Evolutionary conservation across 2,888 invertebrate species (phyloP), one percentile per base, ranked within the genome.

Genomic region (Ochlodes sylvanus): DNA sequence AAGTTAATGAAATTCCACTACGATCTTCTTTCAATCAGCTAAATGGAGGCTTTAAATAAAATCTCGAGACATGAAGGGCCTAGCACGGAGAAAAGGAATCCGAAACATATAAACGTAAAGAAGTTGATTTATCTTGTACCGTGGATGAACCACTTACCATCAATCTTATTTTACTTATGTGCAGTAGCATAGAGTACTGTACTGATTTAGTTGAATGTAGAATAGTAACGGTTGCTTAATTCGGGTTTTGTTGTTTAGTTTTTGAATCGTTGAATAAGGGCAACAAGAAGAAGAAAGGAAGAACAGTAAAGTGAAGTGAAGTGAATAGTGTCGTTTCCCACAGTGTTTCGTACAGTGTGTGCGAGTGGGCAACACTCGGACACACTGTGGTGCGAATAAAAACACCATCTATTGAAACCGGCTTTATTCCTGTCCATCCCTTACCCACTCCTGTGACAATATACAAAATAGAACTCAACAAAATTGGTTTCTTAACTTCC

Each of bases 121-220:
- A 34, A 57, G 47, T 64, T 64, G 47, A 64, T 57, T 50, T 42
- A 64, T 64, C 56, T 64, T 47, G 47, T 64, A 17, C 12, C 17
- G 27, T 32, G 5, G 47, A 17, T 21, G 15, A 34, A 47, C 34
- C 19, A 12, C n/a, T 14, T 5, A 57, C n/a, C 44, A 57, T 64
- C 47, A 64, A 64, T 57, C 64, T 64, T 64, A 56, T 57, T 64
- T 64, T 32, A 44, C 55, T 63, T 60, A 15, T 38, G 14, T 55
- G 17, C 27, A 27, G 27, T 27, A 27, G 5, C 55, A 6, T 17
- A 19, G n/a, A 27, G 10, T 27, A 5, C 19, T 60, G 27, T 27
- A 27, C 27, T 2, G 41, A 21, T 60, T 60, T 27, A 9, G 27
- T 54, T 54, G 27, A 27, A 54, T n/a, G 4, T n/a, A 14, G 27